These are phyloP conservation scores for Cryptophagus acutangulus DNA, from an alignment of 2,888 invertebrate species.

Conservation along the genomic window DNA sequence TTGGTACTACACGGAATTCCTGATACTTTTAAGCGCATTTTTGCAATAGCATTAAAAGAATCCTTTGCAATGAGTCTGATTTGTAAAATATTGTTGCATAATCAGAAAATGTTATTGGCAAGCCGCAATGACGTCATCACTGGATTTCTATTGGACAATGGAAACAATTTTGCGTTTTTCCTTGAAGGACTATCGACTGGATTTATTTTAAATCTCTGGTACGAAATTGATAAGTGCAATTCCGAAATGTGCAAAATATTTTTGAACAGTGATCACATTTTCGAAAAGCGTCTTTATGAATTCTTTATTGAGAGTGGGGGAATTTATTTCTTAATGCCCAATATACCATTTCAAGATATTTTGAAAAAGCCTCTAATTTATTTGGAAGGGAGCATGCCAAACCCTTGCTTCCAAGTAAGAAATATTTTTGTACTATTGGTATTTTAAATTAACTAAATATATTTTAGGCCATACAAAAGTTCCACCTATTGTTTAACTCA, in stretches of 20 bases:
- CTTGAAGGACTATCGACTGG: slow-evolving; percentile 32
- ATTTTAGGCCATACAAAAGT: slow-evolving; percentile 38
- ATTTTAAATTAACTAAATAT: slow-evolving; percentile 4
- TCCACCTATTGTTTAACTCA: slow-evolving; percentile 34
- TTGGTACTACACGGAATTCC: slow-evolving; percentile 24
- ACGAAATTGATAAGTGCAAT: slow-evolving; percentile 21
- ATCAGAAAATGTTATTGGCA: no score
- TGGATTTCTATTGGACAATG: slow-evolving; percentile 34
- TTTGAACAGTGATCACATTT: slow-evolving; percentile 38
- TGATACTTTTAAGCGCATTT: slow-evolving; percentile 28
- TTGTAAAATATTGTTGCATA: slow-evolving; percentile 23
- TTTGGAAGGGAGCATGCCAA: slow-evolving; percentile 35
- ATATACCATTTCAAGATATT: slow-evolving; percentile 34
- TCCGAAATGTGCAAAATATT: slow-evolving; percentile 28
- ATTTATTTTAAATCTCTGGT: slow-evolving; percentile 30
- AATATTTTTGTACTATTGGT: slow-evolving; percentile 5
- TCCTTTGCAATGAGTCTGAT: slow-evolving; percentile 18
- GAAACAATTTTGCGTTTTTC: slow-evolving; percentile 27
- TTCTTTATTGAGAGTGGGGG: slow-evolving; percentile 31
- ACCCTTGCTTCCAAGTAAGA: slow-evolving; percentile 34
- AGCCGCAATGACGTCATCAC: slow-evolving; percentile 26
- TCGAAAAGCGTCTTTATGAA: slow-evolving; percentile 36
- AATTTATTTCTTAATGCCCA: slow-evolving; percentile 31
- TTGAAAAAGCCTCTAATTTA: slow-evolving; percentile 32
- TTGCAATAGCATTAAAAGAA: slow-evolving; percentile 24